Conservation (phyloP, 1,140 invertebrate species). For the Proales similis region DNA sequence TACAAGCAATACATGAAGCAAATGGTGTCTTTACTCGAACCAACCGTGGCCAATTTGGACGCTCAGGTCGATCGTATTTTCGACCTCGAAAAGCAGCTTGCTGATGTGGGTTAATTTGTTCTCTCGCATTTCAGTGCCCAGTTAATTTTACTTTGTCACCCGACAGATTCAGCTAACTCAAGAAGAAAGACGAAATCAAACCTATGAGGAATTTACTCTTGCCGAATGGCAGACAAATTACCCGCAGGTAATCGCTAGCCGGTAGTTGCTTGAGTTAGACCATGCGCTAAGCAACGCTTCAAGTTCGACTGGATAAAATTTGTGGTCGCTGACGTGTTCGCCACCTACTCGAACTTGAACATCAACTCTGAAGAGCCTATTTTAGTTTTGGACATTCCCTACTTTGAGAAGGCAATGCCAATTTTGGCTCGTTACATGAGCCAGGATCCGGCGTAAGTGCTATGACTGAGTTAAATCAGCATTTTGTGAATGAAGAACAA, state of each 20-base stretch:
- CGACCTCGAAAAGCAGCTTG: slow-evolving; percentile 19
- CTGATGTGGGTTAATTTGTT: background rate
- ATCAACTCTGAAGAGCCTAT: slow-evolving; percentile 6
- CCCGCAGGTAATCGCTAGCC: background rate
- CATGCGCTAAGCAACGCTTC: background rate
- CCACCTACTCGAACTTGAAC: background rate
- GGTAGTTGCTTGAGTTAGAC: background rate
- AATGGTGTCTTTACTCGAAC: background rate
- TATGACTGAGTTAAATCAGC: background rate
- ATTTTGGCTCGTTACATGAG: no score
- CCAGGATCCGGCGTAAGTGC: no score
- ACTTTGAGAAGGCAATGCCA: no score
- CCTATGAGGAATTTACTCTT: slow-evolving; percentile 16
- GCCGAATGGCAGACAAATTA: background rate
- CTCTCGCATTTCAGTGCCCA: background rate
- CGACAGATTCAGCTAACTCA: no score
- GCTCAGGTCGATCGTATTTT: background rate
- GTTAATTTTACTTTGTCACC: slow-evolving; percentile 8
- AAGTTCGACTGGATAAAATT: slow-evolving; percentile 20
- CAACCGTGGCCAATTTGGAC: background rate
- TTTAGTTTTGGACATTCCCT: slow-evolving; percentile 23
- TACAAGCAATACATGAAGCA: slow-evolving; percentile 31
- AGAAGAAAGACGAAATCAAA: slow-evolving; percentile 36
- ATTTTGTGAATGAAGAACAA: background rate
- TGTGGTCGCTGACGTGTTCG: slow-evolving; percentile 2